These are phyloP conservation scores for Nyctibius grandis DNA, from an alignment of 2,797 vertebrate species.

Conservation along the genomic window DNA sequence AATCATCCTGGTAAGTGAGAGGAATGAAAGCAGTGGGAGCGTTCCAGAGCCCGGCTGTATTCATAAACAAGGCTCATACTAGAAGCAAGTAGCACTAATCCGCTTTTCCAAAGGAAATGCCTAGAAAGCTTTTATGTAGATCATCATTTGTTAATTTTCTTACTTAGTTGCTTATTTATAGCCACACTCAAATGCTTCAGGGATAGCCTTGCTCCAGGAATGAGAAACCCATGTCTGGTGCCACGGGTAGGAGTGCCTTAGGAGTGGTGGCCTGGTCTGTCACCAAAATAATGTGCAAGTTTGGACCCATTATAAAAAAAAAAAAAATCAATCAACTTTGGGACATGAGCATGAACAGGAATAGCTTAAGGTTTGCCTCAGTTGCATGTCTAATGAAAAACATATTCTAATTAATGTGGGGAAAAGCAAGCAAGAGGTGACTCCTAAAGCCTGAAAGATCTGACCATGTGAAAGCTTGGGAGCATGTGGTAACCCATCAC, in stretches of 20 bases:
- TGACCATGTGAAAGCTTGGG: accelerated
- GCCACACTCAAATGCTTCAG: slow-evolving; percentile 1
- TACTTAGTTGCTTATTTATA: slow-evolving; percentile 40
- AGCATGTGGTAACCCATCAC: neutral
- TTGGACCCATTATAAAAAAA: neutral
- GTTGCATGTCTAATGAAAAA: neutral
- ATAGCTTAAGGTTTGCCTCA: neutral
- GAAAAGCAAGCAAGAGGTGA: neutral
- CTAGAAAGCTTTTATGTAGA: slow-evolving; percentile 48
- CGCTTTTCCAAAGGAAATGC: slow-evolving; percentile 59
- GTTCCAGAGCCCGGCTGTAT: neutral
- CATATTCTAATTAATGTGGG: neutral
- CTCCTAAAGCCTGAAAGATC: neutral
- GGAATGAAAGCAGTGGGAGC: neutral
- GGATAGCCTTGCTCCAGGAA: slow-evolving; percentile 4
- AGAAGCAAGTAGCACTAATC: slow-evolving; percentile 47
- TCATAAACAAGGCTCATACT: neutral
- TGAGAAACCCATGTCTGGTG: slow-evolving; percentile 23
- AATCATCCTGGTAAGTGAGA: neutral
- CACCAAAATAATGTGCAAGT: neutral
- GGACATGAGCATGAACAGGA: neutral
- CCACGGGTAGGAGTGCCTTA: neutral
- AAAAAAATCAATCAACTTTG: neutral
- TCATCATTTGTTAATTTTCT: slow-evolving; percentile 36
- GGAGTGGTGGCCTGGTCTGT: neutral